Conservation (phyloP, 2,888 invertebrate species). For the Gandaritis pyraliata region DNA sequence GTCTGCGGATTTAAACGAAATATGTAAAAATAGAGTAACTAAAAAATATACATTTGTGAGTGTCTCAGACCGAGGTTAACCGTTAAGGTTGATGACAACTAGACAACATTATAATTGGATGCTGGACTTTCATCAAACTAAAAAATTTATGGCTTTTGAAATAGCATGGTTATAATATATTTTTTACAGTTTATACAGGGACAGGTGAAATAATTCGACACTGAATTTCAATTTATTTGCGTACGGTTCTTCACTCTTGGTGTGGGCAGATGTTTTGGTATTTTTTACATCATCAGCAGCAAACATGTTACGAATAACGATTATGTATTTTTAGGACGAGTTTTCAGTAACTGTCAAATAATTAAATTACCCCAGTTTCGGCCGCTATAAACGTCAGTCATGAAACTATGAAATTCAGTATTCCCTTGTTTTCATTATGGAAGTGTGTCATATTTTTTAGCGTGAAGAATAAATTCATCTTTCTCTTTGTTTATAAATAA, state of each 20-base stretch:
- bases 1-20: constrained; percentile 49
- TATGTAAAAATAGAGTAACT: constrained; percentile 50
- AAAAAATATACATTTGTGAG: constrained; percentile 16
- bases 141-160: not conserved
- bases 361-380: constrained; percentile 38
- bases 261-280: constrained; percentile 37
- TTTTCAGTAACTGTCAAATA: constrained; percentile 38
- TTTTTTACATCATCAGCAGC: constrained; percentile 37
- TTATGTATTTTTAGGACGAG: constrained; percentile 37
- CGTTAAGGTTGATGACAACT: constrained; percentile 50
- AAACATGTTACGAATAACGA: constrained; percentile 40
- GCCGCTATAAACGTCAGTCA: constrained; percentile 37
- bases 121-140: constrained; percentile 5
- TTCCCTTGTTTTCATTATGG: constrained; percentile 63
- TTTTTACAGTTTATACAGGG: not conserved
- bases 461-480: constrained; percentile 71
- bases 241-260: constrained; percentile 33
- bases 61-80: constrained; percentile 54
- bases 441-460: constrained; percentile 78
- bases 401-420: constrained; percentile 44
- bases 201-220: constrained; percentile 14
- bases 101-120: constrained; percentile 47
- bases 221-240: constrained; percentile 31
- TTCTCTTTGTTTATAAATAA: constrained; percentile 81
- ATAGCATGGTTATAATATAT: not conserved